Base-by-base conservation (phyloP, 2,888 invertebrate genomes). In the Cantharis rustica region DNA sequence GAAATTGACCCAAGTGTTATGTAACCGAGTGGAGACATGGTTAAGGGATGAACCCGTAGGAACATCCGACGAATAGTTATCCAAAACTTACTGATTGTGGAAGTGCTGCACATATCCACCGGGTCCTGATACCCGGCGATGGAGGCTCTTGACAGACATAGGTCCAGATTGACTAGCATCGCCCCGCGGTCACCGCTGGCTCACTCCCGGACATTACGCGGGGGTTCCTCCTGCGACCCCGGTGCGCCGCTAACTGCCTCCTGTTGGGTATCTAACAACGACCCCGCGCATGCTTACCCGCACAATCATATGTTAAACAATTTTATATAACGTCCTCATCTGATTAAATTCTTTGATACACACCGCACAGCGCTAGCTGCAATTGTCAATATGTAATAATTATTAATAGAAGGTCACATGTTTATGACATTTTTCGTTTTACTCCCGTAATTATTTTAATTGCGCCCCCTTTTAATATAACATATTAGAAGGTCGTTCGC, bases 121-220 rank as follows among this genome's bases (percentile, higher is more conserved):
- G 88, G 88, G 88, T 86, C 88, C 88, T 85, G 88, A 88, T 83
- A 88, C 88, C 88, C 88, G 88, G 85, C 88, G 87, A 86, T 88
- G 88, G 85, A 88, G 86, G 86, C 88, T 88, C 87, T 88, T 87
- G 87, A 88, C 88, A 87, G 88, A 88, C 88, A 88, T 88, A 88
- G 86, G 88, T 87, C 86, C 83, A 85, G 84, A 83, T 84, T 86
- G 85, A 88, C 87, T 88, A 87, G 87, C 88, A 88, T 88, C 85
- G 86, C 88, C 87, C 85, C 86, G 86, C 86, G 85, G 85, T 86
- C 86, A 87, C 86, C 84, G 83, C 83, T 83, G 83, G 83, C 85
- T 83, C 86, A 86, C 87, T 84, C 85, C 85, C 86, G 85, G 82
- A 85, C 86, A 86, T 86, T 80, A 85, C 87, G 86, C 85, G 86